Conservation (phyloP, 2,113 vertebrate species). For the Cheirogaleus medius region DNA sequence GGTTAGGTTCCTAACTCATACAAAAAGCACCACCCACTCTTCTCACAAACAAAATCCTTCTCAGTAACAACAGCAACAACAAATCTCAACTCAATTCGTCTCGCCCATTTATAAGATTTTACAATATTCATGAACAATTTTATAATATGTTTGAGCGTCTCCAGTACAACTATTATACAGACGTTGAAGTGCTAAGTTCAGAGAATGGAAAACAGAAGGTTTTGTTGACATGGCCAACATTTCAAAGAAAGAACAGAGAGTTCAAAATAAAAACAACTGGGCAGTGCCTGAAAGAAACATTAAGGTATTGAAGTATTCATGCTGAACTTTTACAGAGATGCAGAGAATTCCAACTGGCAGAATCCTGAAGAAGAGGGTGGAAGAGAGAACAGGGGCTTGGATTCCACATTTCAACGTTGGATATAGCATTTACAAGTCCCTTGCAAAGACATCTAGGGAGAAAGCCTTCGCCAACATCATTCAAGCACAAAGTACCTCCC, state of each 20-base stretch:
- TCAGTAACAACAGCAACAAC: neutral
- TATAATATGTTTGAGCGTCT: slow-evolving; percentile 70
- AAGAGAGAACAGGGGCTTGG: slow-evolving; percentile 53
- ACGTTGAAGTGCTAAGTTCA: slow-evolving; percentile 74
- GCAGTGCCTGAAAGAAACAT: slow-evolving; percentile 77
- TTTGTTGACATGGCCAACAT: slow-evolving; percentile 70
- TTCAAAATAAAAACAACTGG: slow-evolving; percentile 69
- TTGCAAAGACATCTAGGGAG: slow-evolving; percentile 63
- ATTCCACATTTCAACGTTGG: slow-evolving; percentile 69
- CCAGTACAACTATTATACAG: slow-evolving; percentile 75
- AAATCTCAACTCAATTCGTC: slow-evolving; percentile 41
- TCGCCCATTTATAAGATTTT: slow-evolving; percentile 51
- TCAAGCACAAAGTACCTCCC: slow-evolving; percentile 47
- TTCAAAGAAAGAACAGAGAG: slow-evolving; percentile 71
- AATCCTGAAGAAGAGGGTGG: slow-evolving; percentile 56
- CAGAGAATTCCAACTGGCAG: slow-evolving; percentile 74
- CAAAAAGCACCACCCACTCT: neutral
- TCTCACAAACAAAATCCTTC: neutral
- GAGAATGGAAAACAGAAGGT: slow-evolving; percentile 75
- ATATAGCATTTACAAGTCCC: slow-evolving; percentile 36
- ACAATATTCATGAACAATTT: slow-evolving; percentile 18
- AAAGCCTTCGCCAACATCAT: neutral
- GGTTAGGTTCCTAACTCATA: neutral
- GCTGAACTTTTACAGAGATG: slow-evolving; percentile 60
- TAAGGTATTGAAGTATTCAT: slow-evolving; percentile 77